Conservation (phyloP, 2,888 invertebrate species). For the Latheticus oryzae region DNA sequence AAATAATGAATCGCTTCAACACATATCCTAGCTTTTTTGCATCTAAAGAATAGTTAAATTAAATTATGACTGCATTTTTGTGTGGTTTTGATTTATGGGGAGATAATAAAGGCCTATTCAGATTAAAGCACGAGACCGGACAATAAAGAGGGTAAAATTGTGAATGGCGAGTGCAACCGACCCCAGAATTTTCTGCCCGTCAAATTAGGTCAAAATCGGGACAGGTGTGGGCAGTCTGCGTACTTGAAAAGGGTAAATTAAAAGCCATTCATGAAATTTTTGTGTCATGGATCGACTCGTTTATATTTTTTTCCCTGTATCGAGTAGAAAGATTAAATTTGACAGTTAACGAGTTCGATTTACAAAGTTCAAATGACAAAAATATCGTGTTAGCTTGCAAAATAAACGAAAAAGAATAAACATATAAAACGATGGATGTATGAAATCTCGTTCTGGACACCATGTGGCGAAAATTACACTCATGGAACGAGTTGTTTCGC, state of each 20-base stretch:
- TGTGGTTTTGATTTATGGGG: conserved; percentile 34
- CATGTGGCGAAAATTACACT: conserved; percentile 15
- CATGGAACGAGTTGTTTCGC: conserved; percentile 12
- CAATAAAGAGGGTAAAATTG: conserved; percentile 11
- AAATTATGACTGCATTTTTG: conserved; percentile 33
- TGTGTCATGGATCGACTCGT: background rate
- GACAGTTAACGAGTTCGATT: too few relatives aligned
- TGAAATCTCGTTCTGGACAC: conserved; percentile 15
- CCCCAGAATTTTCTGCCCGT: conserved; percentile 4
- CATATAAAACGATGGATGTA: background rate
- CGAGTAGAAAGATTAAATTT: too few relatives aligned
- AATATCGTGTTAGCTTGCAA: background rate
- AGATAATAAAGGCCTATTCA: conserved; percentile 37
- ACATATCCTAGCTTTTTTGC: conserved; percentile 6
- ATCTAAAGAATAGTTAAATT: conserved; percentile 28
- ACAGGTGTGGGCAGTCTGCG: conserved; percentile 23
- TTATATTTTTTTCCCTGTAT: background rate
- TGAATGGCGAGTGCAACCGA: conserved; percentile 16
- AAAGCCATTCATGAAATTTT: conserved; percentile 6
- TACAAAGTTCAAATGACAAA: too few relatives aligned
- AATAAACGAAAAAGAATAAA: background rate
- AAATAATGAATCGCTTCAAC: conserved; percentile 12
- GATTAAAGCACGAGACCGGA: conserved; percentile 24
- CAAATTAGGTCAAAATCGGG: conserved; percentile 24
- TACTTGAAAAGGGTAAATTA: conserved; percentile 20